phyloP scores from a whole-genome alignment of 2,888 invertebrate genomes.

The Andrena camellia region DNA sequence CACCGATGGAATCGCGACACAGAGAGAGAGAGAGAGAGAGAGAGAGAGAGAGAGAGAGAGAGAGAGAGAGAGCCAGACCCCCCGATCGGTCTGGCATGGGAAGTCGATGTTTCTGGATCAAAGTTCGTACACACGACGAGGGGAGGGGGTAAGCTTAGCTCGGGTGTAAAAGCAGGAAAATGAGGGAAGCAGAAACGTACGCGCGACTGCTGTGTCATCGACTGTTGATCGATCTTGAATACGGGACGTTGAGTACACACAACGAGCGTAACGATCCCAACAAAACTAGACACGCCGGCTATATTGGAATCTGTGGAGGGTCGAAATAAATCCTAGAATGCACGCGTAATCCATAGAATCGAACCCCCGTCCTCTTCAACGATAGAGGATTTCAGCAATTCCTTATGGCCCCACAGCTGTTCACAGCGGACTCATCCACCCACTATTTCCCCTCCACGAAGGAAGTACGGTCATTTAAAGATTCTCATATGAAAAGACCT shows the following conservation, averaged over 20 bases:
- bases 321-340: not conserved
- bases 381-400: too few relatives aligned
- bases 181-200: constrained; percentile 36
- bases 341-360: not conserved
- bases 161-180: constrained; percentile 57
- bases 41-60: too few relatives aligned
- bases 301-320: not conserved
- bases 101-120: constrained; percentile 59
- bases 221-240: constrained; percentile 51
- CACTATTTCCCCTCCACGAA: not conserved
- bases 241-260: not conserved
- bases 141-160: constrained; percentile 33
- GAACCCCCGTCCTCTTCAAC: too few relatives aligned
- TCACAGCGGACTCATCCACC: too few relatives aligned
- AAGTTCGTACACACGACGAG: constrained; percentile 53
- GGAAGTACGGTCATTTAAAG: not conserved
- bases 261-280: not conserved
- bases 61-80: not conserved
- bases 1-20: constrained; percentile 57
- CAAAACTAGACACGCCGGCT: constrained; percentile 22
- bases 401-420: too few relatives aligned
- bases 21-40: constrained; percentile 13
- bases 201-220: constrained; percentile 32
- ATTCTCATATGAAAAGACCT: not conserved
- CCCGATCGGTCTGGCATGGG: too few relatives aligned